phyloP scores from a whole-genome alignment of 2,888 invertebrate species.

The Hypselothyrea guttata region DNA sequence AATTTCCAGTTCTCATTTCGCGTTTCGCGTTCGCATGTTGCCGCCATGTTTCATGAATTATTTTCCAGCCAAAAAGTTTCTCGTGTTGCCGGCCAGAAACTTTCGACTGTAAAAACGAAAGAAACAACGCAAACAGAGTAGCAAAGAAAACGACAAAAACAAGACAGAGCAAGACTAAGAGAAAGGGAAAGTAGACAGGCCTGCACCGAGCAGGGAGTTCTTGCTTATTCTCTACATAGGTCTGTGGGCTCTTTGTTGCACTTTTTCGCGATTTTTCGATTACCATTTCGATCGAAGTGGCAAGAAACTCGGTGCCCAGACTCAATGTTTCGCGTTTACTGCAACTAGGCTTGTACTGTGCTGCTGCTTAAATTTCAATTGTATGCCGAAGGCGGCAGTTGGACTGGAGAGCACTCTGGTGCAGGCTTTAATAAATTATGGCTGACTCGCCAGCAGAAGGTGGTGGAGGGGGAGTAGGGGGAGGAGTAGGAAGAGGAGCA shows the following conservation, averaged over 20 bases:
- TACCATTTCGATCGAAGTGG: conserved; percentile 62
- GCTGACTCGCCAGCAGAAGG: conserved; percentile 29
- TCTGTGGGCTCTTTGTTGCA: conserved; percentile 30
- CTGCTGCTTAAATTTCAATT: conserved; percentile 75
- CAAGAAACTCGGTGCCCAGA: conserved; percentile 1
- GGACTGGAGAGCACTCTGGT: conserved; percentile 71
- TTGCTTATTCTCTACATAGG: conserved; percentile 18
- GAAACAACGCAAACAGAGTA: conserved; percentile 13
- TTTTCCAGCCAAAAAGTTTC: conserved; percentile 67
- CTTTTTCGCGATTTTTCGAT: conserved; percentile 61
- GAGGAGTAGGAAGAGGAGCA: no score
- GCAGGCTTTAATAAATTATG: conserved; percentile 79
- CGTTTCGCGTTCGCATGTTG: conserved; percentile 67
- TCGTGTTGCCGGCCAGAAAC: conserved; percentile 41
- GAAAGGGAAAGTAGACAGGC: conserved; percentile 41
- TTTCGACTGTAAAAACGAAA: conserved; percentile 46
- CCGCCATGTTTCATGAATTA: conserved; percentile 79
- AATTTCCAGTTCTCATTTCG: conserved; percentile 58
- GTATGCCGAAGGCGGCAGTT: conserved; percentile 60
- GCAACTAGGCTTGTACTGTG: conserved; percentile 48
- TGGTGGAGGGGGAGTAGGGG: background rate
- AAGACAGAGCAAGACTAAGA: conserved; percentile 4
- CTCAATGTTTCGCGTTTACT: conserved; percentile 65
- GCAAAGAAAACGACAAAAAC: conserved; percentile 2
- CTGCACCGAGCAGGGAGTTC: conserved; percentile 38